phyloP scores from a whole-genome alignment of 2,113 vertebrate species.

The Petrocephalus zakoni region DNA sequence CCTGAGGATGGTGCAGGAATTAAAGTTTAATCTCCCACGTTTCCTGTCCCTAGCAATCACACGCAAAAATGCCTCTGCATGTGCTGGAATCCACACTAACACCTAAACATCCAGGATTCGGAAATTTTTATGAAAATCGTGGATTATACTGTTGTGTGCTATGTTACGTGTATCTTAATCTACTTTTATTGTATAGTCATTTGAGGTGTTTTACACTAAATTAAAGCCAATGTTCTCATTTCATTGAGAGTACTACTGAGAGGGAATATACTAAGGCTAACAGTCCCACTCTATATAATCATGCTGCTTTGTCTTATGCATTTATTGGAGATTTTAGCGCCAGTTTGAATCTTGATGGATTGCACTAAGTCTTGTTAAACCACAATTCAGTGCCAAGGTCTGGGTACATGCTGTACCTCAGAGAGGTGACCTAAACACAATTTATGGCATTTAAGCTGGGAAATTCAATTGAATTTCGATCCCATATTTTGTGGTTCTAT shows the following conservation, averaged over 20 bases:
- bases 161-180: neutral
- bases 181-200: neutral
- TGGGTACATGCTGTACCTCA: neutral
- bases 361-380: neutral
- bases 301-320: neutral
- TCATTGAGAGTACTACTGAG: neutral
- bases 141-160: neutral
- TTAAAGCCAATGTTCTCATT: neutral
- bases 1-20: slow-evolving; percentile 17
- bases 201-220: slow-evolving; percentile 8
- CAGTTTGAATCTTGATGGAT: neutral
- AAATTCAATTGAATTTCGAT: neutral
- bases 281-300: neutral
- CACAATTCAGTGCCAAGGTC: neutral
- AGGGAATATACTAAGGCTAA: neutral
- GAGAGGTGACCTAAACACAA: neutral
- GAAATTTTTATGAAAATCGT: slow-evolving; percentile 13
- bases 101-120: neutral
- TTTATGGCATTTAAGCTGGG: neutral
- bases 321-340: neutral
- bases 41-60: neutral
- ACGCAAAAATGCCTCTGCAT: neutral
- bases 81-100: neutral
- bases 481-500: neutral
- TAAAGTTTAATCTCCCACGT: slow-evolving; percentile 20